Conservation (phyloP, 2,797 vertebrate species). For the Manis pentadactyla region DNA sequence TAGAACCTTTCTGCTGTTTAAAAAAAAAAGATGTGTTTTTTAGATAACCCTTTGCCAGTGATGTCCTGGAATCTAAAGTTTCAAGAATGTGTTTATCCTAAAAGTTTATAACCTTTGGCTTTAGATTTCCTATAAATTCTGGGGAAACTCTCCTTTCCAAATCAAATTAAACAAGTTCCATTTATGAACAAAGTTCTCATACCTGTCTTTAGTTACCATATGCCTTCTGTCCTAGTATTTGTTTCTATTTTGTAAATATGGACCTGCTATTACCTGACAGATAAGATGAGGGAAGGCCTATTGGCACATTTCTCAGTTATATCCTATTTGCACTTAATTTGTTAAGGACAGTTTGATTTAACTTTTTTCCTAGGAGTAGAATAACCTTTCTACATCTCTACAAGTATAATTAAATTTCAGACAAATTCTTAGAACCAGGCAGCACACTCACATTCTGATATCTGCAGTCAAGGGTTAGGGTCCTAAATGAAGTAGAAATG, state of each 20-base stretch:
- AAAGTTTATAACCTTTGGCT: not conserved
- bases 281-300: not conserved
- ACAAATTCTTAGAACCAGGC: not conserved
- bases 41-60: not conserved
- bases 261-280: not conserved
- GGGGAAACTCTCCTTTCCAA: not conserved
- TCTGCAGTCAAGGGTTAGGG: not conserved
- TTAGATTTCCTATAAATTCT: constrained; percentile 18
- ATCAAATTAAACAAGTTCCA: not conserved
- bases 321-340: not conserved
- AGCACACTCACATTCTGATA: not conserved
- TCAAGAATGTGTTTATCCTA: constrained; percentile 9
- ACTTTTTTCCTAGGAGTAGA: not conserved
- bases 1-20: not conserved
- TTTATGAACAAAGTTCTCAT: not conserved
- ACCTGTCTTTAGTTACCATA: not conserved
- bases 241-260: constrained; percentile 21
- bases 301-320: not conserved
- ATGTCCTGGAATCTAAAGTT: not conserved
- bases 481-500: not conserved
- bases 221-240: not conserved
- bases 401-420: constrained; percentile 32
- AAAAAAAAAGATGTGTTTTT: not conserved
- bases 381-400: not conserved
- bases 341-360: not conserved